Evolutionary conservation across 1,140 invertebrate genomes (phyloP).

Genomic region (Drosophila micromelanica): DNA sequence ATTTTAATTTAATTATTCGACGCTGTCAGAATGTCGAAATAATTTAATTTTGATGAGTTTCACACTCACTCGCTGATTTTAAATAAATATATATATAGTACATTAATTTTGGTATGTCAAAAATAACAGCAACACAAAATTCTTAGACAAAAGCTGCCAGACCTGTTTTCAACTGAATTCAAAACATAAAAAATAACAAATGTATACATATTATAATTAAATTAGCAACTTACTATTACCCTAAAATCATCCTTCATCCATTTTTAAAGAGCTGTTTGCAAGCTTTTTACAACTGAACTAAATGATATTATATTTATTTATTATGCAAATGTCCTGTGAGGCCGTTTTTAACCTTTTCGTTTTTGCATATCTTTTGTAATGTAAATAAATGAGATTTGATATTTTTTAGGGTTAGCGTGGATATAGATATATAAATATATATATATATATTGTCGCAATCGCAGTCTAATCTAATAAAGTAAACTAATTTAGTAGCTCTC

Average conservation of each 20-base stretch:
- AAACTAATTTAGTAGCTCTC: constrained; percentile 31
- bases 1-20: constrained; percentile 44
- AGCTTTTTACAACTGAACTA: constrained; percentile 1
- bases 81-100: constrained; percentile 20
- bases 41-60: constrained; percentile 38
- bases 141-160: constrained; percentile 58
- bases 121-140: constrained; percentile 6
- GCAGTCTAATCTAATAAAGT: constrained; percentile 49
- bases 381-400: constrained; percentile 26
- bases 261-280: constrained; percentile 17
- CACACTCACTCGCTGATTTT: constrained; percentile 13
- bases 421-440: constrained; percentile 1
- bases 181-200: background rate
- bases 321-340: constrained; percentile 39
- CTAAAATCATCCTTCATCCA: constrained; percentile 24
- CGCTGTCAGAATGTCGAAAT: constrained; percentile 38
- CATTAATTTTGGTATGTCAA: constrained; percentile 25
- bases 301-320: constrained; percentile 22
- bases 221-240: constrained; percentile 67
- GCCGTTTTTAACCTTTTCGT: constrained; percentile 24
- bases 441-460: constrained; percentile 21
- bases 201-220: constrained; percentile 43
- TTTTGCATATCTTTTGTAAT: constrained; percentile 25
- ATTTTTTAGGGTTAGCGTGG: background rate
- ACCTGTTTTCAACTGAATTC: constrained; percentile 49